Percentiles rank a stretch among this genome's conserved stretches.
Conservation (phyloP, 2,113 vertebrate species). For the Mesitornis unicolor region DNA sequence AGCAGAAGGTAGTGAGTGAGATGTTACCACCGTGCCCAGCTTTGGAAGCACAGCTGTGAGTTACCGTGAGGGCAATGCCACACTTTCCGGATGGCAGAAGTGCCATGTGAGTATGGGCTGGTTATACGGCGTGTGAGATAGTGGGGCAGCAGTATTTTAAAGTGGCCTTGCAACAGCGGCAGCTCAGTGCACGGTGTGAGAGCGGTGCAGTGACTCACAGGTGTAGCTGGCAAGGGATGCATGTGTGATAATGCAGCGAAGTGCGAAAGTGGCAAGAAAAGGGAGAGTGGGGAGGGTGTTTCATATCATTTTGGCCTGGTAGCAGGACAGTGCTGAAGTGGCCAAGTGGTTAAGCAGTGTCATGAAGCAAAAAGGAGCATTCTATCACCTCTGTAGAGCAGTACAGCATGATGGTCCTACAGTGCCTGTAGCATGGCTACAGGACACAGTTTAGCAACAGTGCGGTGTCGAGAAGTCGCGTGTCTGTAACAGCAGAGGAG, state of each 20-base stretch:
- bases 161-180: not conserved
- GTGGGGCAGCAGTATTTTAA: not conserved
- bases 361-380: not conserved
- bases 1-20: not conserved
- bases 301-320: not conserved
- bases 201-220: not conserved
- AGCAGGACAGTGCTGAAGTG: not conserved
- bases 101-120: not conserved
- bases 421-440: not conserved
- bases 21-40: not conserved
- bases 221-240: not conserved
- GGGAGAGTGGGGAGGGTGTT: not conserved
- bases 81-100: not conserved
- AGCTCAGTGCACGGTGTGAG: not conserved
- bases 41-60: not conserved
- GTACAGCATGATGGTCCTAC: not conserved
- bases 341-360: not conserved
- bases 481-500: rapidly evolving
- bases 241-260: not conserved
- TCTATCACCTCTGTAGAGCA: not conserved
- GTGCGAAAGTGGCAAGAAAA: not conserved
- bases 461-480: rapidly evolving
- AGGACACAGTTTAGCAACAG: not conserved
- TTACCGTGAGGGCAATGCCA: not conserved
- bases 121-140: rapidly evolving